phyloP scores from a whole-genome alignment of 2,888 invertebrate genomes.

The Cantharis rustica region DNA sequence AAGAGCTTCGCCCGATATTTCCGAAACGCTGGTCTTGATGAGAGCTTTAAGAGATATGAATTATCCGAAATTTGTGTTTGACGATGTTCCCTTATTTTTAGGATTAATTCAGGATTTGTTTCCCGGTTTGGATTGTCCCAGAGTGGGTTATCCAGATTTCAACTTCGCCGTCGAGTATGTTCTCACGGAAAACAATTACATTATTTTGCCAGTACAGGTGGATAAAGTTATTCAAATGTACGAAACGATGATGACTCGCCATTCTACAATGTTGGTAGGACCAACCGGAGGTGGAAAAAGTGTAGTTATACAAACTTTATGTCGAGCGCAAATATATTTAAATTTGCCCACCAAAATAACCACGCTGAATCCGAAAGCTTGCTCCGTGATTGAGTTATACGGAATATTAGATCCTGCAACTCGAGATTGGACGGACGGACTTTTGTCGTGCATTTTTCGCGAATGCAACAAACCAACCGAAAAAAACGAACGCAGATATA shows the following conservation, averaged over 20 bases:
- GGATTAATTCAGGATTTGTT: constrained; percentile 89
- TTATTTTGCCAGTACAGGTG: constrained; percentile 73
- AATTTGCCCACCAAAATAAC: constrained; percentile 79
- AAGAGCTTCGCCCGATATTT: constrained; percentile 74
- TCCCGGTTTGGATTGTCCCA: constrained; percentile 87
- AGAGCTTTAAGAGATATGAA: constrained; percentile 91
- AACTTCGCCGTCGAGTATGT: constrained; percentile 76
- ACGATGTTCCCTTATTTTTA: constrained; percentile 87
- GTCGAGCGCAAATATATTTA: constrained; percentile 77
- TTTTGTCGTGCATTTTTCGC: constrained; percentile 88
- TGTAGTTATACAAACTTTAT: constrained; percentile 78
- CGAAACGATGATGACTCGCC: constrained; percentile 94
- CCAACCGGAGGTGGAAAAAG: constrained; percentile 93
- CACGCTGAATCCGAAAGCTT: constrained; percentile 88
- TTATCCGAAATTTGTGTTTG: constrained; percentile 89
- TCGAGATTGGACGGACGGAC: constrained; percentile 91
- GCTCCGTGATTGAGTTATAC: constrained; percentile 86
- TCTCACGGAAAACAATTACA: constrained; percentile 69
- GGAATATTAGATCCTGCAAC: constrained; percentile 85
- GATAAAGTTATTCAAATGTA: constrained; percentile 75
- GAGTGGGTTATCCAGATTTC: constrained; percentile 86
- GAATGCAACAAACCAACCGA: constrained; percentile 84
- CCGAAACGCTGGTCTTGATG: constrained; percentile 89
- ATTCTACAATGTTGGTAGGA: constrained; percentile 90
- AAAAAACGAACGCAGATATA: constrained; percentile 77